Percentiles rank a stretch among this genome's conserved stretches.
Conservation (phyloP, 2,888 invertebrate species). For the Lydus trimaculatus region DNA sequence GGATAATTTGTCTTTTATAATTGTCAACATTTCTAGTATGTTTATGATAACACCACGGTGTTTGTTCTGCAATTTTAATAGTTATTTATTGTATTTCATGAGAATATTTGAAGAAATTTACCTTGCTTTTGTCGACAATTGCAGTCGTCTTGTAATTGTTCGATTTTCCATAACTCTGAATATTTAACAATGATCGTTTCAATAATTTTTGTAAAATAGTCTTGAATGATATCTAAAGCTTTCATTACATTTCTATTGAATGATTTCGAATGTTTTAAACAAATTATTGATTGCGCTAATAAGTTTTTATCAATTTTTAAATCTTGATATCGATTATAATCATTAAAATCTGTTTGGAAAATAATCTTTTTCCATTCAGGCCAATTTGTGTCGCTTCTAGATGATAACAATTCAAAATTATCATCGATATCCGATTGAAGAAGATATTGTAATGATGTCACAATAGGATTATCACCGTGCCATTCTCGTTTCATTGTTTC, state of each 20-base stretch:
- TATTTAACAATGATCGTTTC: constrained; percentile 51
- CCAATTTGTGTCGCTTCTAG: too few species aligned
- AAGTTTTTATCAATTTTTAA: not conserved
- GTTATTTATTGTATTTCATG: not conserved
- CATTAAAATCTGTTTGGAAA: not conserved
- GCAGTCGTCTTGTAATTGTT: too few species aligned
- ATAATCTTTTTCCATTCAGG: not conserved
- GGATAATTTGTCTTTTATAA: constrained; percentile 33
- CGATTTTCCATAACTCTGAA: constrained; percentile 49
- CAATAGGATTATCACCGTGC: constrained; percentile 31
- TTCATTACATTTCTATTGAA: not conserved
- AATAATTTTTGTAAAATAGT: constrained; percentile 45
- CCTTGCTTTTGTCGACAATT: too few species aligned
- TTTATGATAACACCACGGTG: constrained; percentile 15
- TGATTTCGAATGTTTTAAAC: not conserved
- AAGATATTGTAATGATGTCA: constrained; percentile 23
- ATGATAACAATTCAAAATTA: not conserved
- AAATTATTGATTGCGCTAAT: not conserved
- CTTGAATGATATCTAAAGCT: constrained; percentile 27
- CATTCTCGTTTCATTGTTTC: not conserved
- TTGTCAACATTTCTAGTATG: constrained; percentile 32
- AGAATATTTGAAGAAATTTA: too few species aligned
- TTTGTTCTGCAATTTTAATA: constrained; percentile 17
- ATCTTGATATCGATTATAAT: not conserved
- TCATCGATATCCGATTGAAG: not conserved